Percentiles rank a stretch among this genome's conserved stretches.
Conservation (phyloP, 2,113 vertebrate species). For the Cromileptes altivelis region DNA sequence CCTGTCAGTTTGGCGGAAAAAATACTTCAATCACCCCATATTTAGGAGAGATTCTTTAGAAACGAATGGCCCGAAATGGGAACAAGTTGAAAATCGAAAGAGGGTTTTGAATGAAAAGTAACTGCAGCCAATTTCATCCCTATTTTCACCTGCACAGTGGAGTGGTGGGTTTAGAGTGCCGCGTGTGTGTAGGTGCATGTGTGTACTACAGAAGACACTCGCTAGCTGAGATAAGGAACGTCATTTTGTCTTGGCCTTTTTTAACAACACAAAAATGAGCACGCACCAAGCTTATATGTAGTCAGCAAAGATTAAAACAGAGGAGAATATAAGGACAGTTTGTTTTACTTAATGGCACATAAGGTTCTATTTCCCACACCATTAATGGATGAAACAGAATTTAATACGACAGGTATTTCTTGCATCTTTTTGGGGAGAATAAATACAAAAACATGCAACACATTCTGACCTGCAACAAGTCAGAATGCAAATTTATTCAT, state of each 20-base stretch:
- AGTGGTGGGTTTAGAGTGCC: constrained; percentile 25
- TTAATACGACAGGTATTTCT: constrained; percentile 2
- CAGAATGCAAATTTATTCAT: constrained; percentile 63
- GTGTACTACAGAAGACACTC: constrained; percentile 12
- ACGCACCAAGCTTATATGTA: background rate
- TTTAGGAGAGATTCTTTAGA: constrained; percentile 31
- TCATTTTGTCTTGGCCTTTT: constrained; percentile 24
- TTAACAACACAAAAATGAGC: background rate
- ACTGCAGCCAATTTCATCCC: constrained; percentile 74
- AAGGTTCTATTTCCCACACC: constrained; percentile 27
- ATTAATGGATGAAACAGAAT: constrained; percentile 9
- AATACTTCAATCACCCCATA: constrained; percentile 56
- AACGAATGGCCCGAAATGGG: constrained; percentile 51
- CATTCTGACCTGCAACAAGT: constrained; percentile 56
- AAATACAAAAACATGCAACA: constrained; percentile 40
- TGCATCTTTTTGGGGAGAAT: constrained; percentile 19
- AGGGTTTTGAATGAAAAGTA: constrained; percentile 70
- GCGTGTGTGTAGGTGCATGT: constrained; percentile 29
- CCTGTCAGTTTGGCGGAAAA: constrained; percentile 29
- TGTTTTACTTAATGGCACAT: constrained; percentile 25
- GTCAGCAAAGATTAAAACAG: constrained; percentile 9
- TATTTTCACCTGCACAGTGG: constrained; percentile 69
- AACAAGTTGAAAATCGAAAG: constrained; percentile 63
- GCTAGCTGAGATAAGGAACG: constrained; percentile 21
- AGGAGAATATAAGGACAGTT: background rate